Evolutionary conservation across 2,113 vertebrate species (phyloP), one percentile per base, ranked within the genome.

Genomic region (Dasyurus viverrinus): DNA sequence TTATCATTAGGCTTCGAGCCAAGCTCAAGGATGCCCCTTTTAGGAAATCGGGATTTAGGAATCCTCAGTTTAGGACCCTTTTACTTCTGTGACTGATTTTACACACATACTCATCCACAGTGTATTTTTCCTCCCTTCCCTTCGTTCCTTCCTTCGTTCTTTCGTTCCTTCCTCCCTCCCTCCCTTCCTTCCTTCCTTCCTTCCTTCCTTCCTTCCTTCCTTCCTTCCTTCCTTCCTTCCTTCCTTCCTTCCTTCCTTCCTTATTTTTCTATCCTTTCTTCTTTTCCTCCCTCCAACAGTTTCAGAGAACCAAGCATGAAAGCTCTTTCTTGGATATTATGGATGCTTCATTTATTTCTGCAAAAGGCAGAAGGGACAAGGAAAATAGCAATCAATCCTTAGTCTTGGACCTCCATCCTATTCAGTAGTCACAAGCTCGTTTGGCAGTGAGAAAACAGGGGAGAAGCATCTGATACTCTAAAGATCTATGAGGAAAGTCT

Each of bases 291-390:
- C 68, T 50, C 84, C 97, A 97, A 97, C 95, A 96, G 98, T 95
- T 97, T 97, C 97, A 97, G 97, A 98, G 98, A 97, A 95, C 96
- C 97, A 96, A 98, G 97, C 97, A 93, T 97, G 98, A 98, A 98
- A 98, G 97, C 97, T 97, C 96, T 97, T 98, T 97, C 95, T 96
- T 97, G 94, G 97, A 97, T 97, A 98, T 98, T 98, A 98, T 97
- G 2, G 92, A 97, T 96, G 98, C 98, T 97, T 98, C 97, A 97
- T 98, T 98, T 98, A 98, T 98, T 94, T 91, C 96, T 27, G 60
- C 95, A 97, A 97, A 97, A 97, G 96, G 95, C 95, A 97, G 96
- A 98, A 97, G 24, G 0, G 93, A 48, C 93, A 2, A 6, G 95
- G 90, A 94, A 97, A 97, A 93, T 0, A 96, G 76, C 3, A 2